These are phyloP conservation scores for Cephalophus harveyi DNA, from an alignment of 2,113 vertebrate species.

Conservation along the genomic window DNA sequence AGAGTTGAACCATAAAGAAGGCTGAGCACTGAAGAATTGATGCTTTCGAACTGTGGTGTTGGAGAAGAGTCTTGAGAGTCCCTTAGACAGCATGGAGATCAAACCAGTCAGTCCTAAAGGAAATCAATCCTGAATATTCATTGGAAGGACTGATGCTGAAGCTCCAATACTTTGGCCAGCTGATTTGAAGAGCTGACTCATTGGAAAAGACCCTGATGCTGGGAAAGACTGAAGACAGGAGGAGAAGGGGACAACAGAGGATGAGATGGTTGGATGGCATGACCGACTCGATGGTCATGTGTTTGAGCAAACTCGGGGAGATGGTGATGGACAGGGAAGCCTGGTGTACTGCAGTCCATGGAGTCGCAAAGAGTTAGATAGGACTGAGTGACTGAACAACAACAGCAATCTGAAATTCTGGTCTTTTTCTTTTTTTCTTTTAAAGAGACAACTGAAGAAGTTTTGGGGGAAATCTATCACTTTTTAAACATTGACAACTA, in stretches of 20 bases:
- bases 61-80: not conserved
- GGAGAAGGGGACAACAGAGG: not conserved
- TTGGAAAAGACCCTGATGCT: not conserved
- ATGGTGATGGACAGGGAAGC: not conserved
- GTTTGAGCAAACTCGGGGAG: not conserved
- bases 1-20: not conserved
- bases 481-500: not conserved
- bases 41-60: not conserved
- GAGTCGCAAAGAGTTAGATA: not conserved
- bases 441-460: not conserved
- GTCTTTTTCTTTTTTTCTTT: not conserved
- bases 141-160: not conserved
- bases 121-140: not conserved
- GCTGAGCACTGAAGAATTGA: not conserved
- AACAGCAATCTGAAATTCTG: not conserved
- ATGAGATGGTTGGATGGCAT: not conserved
- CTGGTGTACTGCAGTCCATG: not conserved
- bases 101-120: not conserved
- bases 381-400: not conserved
- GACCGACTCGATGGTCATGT: not conserved
- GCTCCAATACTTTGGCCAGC: not conserved
- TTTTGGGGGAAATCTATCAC: not conserved
- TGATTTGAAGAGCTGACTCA: not conserved
- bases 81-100: not conserved
- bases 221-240: not conserved